These are phyloP conservation scores for Hippopotamus amphibius DNA, from an alignment of 2,113 vertebrate species.

Conservation along the genomic window DNA sequence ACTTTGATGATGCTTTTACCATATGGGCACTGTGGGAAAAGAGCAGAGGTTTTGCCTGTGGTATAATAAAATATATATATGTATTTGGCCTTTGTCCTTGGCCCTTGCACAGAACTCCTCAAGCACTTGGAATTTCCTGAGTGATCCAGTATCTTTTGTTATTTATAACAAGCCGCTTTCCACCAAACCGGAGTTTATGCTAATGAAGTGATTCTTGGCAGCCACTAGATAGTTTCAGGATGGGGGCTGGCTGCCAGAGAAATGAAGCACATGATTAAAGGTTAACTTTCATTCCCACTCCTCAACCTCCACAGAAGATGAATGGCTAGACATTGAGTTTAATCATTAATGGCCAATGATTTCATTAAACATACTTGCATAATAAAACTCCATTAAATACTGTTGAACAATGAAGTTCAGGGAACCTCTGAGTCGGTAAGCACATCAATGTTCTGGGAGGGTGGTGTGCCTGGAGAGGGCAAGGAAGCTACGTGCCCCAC, in stretches of 20 bases:
- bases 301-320: neutral
- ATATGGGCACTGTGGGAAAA: neutral
- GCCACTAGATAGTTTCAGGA: neutral
- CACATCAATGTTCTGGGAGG: neutral
- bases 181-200: neutral
- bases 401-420: neutral
- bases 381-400: neutral
- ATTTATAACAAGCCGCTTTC: neutral
- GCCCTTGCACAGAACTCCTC: neutral
- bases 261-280: neutral
- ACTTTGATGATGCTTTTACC: neutral
- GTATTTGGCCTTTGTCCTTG: neutral
- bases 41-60: neutral
- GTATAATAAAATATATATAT: neutral
- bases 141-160: neutral
- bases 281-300: neutral
- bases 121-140: neutral
- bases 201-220: neutral
- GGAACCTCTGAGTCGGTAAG: neutral
- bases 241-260: neutral
- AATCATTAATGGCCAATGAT: neutral
- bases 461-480: neutral
- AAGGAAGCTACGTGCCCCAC: neutral
- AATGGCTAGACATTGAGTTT: neutral
- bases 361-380: slow-evolving; percentile 10